phyloP scores from a whole-genome alignment of 2,113 vertebrate genomes.

The Petrocephalus zakoni region DNA sequence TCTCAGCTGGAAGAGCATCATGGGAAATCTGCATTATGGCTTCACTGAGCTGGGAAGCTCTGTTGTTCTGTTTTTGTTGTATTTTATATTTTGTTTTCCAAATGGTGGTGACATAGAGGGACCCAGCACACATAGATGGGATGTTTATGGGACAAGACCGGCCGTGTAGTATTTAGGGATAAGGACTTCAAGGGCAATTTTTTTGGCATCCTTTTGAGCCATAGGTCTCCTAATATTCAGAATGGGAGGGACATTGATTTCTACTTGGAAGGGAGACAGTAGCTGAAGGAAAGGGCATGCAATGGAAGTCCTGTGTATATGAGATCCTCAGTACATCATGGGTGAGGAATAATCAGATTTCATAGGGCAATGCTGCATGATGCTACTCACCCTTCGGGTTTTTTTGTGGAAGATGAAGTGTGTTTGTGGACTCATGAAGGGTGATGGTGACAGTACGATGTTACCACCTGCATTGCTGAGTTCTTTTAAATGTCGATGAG shows the following conservation, averaged over 20 bases:
- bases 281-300: constrained; percentile 47
- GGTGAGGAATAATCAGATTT: not conserved
- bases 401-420: not conserved
- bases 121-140: not conserved
- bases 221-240: not conserved
- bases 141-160: not conserved
- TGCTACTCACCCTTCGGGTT: not conserved
- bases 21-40: not conserved
- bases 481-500: not conserved
- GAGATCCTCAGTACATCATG: not conserved
- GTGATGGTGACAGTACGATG: not conserved
- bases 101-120: not conserved
- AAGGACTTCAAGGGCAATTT: not conserved
- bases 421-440: not conserved
- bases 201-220: not conserved
- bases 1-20: not conserved
- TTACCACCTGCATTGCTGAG: not conserved
- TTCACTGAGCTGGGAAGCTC: not conserved
- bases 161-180: not conserved
- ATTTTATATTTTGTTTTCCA: not conserved
- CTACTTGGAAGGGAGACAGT: constrained; percentile 48
- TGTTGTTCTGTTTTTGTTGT: not conserved
- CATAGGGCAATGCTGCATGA: not conserved
- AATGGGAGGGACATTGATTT: constrained; percentile 45
- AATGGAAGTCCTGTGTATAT: constrained; percentile 46